Conservation (phyloP, 2,113 vertebrate species). For the Ifrita kowaldi region DNA sequence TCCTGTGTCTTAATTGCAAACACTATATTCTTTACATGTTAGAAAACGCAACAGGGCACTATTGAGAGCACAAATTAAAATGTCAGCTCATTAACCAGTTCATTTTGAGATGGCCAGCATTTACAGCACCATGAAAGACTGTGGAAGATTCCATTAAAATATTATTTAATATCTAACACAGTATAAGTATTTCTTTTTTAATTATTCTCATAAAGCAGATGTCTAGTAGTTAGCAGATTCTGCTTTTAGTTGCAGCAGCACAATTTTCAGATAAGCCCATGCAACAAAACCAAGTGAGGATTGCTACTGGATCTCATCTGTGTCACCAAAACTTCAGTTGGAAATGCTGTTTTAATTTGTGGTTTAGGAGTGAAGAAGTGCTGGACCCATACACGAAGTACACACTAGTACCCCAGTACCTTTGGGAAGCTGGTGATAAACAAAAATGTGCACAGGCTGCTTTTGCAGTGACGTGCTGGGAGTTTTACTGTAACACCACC, state of each 20-base stretch:
- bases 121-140: background rate
- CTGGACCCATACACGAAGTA: background rate
- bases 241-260: background rate
- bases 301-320: background rate
- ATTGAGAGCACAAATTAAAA: background rate
- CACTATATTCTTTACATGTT: background rate
- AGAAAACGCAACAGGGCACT: background rate
- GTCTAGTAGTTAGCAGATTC: background rate
- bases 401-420: too few species aligned
- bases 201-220: background rate
- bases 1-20: background rate
- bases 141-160: background rate
- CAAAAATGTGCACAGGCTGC: fast-evolving
- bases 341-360: background rate
- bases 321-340: background rate
- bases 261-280: background rate
- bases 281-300: background rate
- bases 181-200: background rate
- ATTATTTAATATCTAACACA: background rate
- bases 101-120: background rate
- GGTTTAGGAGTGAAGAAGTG: background rate
- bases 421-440: background rate
- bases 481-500: background rate
- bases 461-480: background rate
- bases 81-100: background rate